phyloP scores from a whole-genome alignment of 2,797 vertebrate genomes.

The Ibycter americanus region DNA sequence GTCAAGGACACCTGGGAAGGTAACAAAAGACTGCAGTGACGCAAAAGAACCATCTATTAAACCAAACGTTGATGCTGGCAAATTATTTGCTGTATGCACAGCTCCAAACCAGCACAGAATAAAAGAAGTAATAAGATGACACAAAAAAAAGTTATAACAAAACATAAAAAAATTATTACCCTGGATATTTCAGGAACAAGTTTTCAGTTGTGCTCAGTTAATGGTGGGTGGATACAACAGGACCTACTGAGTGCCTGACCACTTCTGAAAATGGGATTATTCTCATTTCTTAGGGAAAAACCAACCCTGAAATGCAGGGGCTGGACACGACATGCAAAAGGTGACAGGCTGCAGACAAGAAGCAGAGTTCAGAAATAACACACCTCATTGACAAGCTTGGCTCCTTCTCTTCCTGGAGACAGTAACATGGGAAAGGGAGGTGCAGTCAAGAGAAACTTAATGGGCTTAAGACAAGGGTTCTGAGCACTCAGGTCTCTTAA shows the following conservation, averaged over 20 bases:
- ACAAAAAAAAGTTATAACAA: background rate
- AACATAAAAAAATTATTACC: background rate
- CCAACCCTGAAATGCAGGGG: background rate
- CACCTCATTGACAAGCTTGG: background rate
- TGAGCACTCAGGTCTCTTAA: background rate
- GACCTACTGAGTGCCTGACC: background rate
- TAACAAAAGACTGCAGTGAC: background rate
- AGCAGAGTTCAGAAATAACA: background rate
- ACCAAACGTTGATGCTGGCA: background rate
- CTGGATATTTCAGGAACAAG: background rate
- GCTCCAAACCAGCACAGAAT: background rate
- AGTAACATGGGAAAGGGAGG: background rate
- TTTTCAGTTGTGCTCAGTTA: background rate
- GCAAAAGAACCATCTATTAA: background rate
- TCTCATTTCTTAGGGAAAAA: background rate
- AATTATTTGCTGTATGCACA: background rate
- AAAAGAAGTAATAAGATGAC: background rate
- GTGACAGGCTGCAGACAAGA: background rate
- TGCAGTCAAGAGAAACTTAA: background rate
- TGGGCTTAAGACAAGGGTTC: background rate
- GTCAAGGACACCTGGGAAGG: background rate
- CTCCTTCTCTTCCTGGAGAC: background rate
- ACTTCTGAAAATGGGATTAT: background rate
- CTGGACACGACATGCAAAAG: background rate
- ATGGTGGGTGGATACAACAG: background rate